These are phyloP conservation scores for Drosophila paramelanica DNA, from an alignment of 2,888 invertebrate genomes.

Conservation along the genomic window DNA sequence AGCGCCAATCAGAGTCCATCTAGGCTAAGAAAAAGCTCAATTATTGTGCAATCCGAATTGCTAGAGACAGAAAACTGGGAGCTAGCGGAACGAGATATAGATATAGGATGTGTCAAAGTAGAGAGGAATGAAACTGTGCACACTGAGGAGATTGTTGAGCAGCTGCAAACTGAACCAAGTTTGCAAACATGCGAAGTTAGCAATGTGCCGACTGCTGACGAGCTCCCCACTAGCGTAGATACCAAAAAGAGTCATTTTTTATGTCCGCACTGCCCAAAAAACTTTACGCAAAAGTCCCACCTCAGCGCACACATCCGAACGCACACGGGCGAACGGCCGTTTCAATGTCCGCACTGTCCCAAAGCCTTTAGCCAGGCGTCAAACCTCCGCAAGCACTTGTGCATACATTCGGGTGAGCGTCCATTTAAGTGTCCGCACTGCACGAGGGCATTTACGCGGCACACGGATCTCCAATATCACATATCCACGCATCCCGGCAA, in stretches of 20 bases:
- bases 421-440: slow-evolving; percentile 49
- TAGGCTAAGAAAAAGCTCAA: not conserved
- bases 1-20: not conserved
- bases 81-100: slow-evolving; percentile 15
- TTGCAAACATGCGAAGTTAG: not conserved
- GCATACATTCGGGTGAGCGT: slow-evolving; percentile 47
- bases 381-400: slow-evolving; percentile 42
- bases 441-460: slow-evolving; percentile 31
- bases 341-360: slow-evolving; percentile 34
- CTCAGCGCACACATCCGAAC: slow-evolving; percentile 41
- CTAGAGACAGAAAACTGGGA: slow-evolving; percentile 39
- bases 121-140: slow-evolving; percentile 4
- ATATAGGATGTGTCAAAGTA: slow-evolving; percentile 35
- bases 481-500: slow-evolving; percentile 48
- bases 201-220: too few relatives aligned
- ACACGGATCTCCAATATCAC: slow-evolving; percentile 46
- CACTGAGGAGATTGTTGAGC: not conserved
- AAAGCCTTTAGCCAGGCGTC: slow-evolving; percentile 43
- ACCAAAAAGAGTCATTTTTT: slow-evolving; percentile 24
- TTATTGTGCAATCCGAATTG: slow-evolving; percentile 30
- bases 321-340: slow-evolving; percentile 43
- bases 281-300: slow-evolving; percentile 32
- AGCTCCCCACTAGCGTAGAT: not conserved
- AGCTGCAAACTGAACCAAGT: not conserved
- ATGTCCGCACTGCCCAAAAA: slow-evolving; percentile 35